Base-by-base conservation (phyloP, 2,113 vertebrate genomes). In the Marcusenius ussheri region DNA sequence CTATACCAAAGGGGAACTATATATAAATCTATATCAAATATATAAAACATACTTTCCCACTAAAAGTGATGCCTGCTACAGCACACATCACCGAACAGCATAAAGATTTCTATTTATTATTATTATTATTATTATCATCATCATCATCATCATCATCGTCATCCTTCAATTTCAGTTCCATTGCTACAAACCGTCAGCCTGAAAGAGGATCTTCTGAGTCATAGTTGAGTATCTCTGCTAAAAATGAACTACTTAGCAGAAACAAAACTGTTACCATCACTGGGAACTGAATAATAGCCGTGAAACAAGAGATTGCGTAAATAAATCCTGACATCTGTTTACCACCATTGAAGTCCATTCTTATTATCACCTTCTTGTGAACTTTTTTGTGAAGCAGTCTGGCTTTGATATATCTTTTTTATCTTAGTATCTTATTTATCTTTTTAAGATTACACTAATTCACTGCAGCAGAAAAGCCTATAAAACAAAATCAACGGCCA, bases 361-460 rank as follows among this genome's bases (percentile, higher is more conserved):
- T 74, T 87, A 50, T n/a, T 90, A 90, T 70, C 84, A 66, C 83
- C 83, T 90, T 87, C 50, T 87, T 66, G 83, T 87, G 83, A 90
- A 35, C 58, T 83, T 90, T 87, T 70, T 90, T 86, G 56, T 87
- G 89, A 87, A 39, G n/a, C 3, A 70, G 46, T 56, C 10, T 45
- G 39, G 83, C 35, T 46, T 74, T 46, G 45, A 74, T 27, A 90
- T 74, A 56, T 62, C 42, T 90, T 90, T 74, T 45, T 66, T 10
- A 27, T 66, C 58, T 66, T 66, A 66, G 8, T 27, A 66, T 11
- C n/a, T 27, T 31, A 11, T 31, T 70, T 56, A n/a, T 50, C 35
- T 90, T 49, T n/a, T 74, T 87, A 42, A 45, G 53, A 90, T 84
- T 45, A 85, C 15, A 35, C 39, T 35, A 85, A 90, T 85, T 70